A percentile compares a stretch with the other conserved stretches of the same genome.
Evolutionary conservation across 2,113 vertebrate species (phyloP).

Genomic region (Australoheros scitulus): DNA sequence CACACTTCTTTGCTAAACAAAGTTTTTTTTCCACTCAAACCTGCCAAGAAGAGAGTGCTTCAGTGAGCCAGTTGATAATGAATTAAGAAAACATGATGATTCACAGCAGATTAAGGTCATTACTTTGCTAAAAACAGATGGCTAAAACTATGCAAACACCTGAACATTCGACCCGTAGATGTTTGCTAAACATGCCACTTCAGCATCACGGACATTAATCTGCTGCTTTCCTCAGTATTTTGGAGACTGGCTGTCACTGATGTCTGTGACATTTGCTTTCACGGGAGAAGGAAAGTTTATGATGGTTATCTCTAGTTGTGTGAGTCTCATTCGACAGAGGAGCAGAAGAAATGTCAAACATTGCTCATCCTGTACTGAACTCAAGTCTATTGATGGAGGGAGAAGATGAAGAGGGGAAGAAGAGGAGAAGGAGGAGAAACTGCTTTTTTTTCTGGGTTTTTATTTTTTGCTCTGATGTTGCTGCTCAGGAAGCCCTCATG

Average conservation of each 20-base stretch:
- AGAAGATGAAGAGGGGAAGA: slow-evolving; percentile 26
- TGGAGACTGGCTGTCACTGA: background rate
- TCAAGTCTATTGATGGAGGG: slow-evolving; percentile 36
- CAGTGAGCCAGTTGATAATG: background rate
- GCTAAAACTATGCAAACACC: background rate
- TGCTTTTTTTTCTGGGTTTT: background rate
- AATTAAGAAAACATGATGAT: background rate
- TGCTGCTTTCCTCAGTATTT: background rate
- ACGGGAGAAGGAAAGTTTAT: slow-evolving; percentile 23
- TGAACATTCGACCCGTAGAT: background rate
- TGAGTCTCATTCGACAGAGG: slow-evolving; percentile 2
- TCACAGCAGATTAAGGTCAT: background rate
- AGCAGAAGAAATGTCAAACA: slow-evolving; percentile 48
- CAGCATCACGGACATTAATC: background rate
- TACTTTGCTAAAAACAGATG: background rate
- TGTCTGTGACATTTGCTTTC: slow-evolving; percentile 28
- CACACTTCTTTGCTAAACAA: background rate
- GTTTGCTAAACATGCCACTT: background rate
- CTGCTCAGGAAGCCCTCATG: slow-evolving; percentile 35
- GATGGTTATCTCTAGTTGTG: slow-evolving; percentile 23
- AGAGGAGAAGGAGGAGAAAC: slow-evolving; percentile 18
- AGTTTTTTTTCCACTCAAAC: background rate
- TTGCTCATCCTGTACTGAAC: slow-evolving; percentile 28
- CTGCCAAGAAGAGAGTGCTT: background rate
- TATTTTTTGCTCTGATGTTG: slow-evolving; percentile 45